A percentile compares a stretch with the other conserved stretches of the same genome.
Conservation (phyloP, 2,113 vertebrate species). For the Oostethus manadensis region DNA sequence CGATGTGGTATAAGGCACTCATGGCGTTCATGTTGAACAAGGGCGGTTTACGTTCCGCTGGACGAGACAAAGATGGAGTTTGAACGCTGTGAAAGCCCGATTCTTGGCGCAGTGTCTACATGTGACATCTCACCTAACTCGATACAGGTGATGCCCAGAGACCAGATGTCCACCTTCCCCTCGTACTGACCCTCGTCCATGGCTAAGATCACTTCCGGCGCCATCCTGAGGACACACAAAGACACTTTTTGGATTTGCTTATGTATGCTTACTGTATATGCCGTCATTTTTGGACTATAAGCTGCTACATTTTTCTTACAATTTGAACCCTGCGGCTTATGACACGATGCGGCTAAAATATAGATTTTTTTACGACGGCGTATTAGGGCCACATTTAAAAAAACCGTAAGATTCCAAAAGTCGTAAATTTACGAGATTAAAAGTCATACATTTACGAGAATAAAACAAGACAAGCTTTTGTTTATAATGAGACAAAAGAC, state of each 20-base stretch:
- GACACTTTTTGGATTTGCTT: constrained; percentile 4
- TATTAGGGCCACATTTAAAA: no score
- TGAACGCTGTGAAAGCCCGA: background rate
- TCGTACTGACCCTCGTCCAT: constrained; percentile 99
- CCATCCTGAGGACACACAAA: constrained; percentile 81
- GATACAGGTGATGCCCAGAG: constrained; percentile 97
- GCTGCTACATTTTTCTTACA: no score
- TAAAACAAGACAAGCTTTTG: no score
- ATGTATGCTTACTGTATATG: background rate
- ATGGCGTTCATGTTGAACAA: constrained; percentile 99
- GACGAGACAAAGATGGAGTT: constrained; percentile 18
- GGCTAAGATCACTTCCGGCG: constrained; percentile 97
- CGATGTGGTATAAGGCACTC: constrained; percentile 99
- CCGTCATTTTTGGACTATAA: no score
- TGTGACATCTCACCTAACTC: constrained; percentile 82
- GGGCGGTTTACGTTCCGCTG: constrained; percentile 96
- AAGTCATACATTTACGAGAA: no score
- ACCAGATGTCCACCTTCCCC: constrained; percentile 97
- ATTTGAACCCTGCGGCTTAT: no score
- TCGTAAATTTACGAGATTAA: no score
- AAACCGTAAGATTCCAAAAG: no score
- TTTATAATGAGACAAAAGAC: no score
- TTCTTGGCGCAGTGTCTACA: background rate
- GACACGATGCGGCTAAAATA: no score
- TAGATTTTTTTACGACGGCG: no score